A percentile compares a stretch with the other conserved stretches of the same genome.
phyloP scores from a whole-genome alignment of 1,140 invertebrate species.

The Bradysia coprophila region DNA sequence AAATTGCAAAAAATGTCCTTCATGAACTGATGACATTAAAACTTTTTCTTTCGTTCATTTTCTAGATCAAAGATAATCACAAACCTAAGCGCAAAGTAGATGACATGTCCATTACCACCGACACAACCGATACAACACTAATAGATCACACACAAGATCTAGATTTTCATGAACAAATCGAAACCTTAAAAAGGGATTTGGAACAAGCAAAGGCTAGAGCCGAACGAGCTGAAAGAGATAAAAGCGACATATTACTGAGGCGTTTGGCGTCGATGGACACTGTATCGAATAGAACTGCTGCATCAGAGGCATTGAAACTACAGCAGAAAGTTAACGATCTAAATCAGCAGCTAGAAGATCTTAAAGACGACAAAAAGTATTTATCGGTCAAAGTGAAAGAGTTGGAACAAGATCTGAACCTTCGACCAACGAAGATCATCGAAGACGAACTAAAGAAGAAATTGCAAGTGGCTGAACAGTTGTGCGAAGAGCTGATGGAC shows the following conservation, averaged over 20 bases:
- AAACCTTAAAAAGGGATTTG: slow-evolving; percentile 39
- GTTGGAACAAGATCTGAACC: slow-evolving; percentile 39
- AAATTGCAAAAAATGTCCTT: not conserved
- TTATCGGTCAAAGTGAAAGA: slow-evolving; percentile 48
- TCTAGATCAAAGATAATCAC: slow-evolving; percentile 15
- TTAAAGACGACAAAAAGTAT: slow-evolving; percentile 65
- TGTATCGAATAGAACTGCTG: slow-evolving; percentile 45
- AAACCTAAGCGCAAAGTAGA: slow-evolving; percentile 19
- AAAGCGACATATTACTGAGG: slow-evolving; percentile 64
- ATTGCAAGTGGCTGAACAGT: slow-evolving; percentile 62
- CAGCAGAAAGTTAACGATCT: slow-evolving; percentile 71
- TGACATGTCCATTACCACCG: slow-evolving; percentile 24
- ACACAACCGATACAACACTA: slow-evolving; percentile 25
- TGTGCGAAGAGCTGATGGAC: slow-evolving; percentile 85
- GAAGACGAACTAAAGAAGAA: slow-evolving; percentile 59
- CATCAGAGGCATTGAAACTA: slow-evolving; percentile 48
- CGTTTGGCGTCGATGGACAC: slow-evolving; percentile 56
- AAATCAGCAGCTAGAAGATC: slow-evolving; percentile 54
- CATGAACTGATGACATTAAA: not conserved
- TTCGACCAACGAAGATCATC: slow-evolving; percentile 9
- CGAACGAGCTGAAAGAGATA: slow-evolving; percentile 58
- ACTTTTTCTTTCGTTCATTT: not conserved
- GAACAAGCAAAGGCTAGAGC: slow-evolving; percentile 30
- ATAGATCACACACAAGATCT: slow-evolving; percentile 22
- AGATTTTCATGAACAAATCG: slow-evolving; percentile 38